These are phyloP conservation scores for Synaphobranchus kaupii DNA, from an alignment of 2,797 vertebrate genomes.

Conservation along the genomic window DNA sequence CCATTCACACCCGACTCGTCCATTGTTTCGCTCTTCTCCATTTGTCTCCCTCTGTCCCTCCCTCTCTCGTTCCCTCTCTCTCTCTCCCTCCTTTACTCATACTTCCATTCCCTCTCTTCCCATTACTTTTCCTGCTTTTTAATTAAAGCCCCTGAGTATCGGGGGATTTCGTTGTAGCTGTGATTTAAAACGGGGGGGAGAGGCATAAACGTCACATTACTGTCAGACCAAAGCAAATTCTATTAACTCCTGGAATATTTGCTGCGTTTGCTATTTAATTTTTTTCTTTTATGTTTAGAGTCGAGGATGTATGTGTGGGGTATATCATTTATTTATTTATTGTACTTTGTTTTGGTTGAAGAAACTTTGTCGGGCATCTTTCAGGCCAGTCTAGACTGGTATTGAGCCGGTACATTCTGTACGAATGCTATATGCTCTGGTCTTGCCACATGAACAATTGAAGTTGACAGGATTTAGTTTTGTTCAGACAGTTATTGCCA, in stretches of 20 bases:
- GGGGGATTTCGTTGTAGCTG: constrained; percentile 56
- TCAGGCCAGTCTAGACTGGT: neutral
- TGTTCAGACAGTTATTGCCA: neutral
- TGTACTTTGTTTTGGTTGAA: neutral
- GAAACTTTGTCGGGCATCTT: constrained; percentile 31
- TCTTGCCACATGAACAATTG: neutral
- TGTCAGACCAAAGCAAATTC: constrained; percentile 65
- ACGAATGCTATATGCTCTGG: neutral
- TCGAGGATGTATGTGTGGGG: constrained; percentile 40
- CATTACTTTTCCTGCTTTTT: constrained; percentile 43
- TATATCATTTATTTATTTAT: constrained; percentile 35
- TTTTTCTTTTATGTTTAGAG: neutral
- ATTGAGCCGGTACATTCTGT: neutral
- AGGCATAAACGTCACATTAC: constrained; percentile 65
- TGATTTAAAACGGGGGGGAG: constrained; percentile 63
- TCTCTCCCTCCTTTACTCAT: constrained; percentile 18
- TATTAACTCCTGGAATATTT: constrained; percentile 22
- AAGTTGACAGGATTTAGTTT: neutral
- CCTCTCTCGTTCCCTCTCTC: constrained; percentile 19
- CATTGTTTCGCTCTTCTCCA: constrained; percentile 33
- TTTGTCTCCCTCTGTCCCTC: constrained; percentile 9
- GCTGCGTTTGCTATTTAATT: neutral
- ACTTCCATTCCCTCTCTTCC: constrained; percentile 40
- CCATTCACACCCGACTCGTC: constrained; percentile 15
- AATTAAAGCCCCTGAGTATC: constrained; percentile 68